These are phyloP conservation scores for Drosophila saltans DNA, from an alignment of 1,140 invertebrate species.

Conservation along the genomic window DNA sequence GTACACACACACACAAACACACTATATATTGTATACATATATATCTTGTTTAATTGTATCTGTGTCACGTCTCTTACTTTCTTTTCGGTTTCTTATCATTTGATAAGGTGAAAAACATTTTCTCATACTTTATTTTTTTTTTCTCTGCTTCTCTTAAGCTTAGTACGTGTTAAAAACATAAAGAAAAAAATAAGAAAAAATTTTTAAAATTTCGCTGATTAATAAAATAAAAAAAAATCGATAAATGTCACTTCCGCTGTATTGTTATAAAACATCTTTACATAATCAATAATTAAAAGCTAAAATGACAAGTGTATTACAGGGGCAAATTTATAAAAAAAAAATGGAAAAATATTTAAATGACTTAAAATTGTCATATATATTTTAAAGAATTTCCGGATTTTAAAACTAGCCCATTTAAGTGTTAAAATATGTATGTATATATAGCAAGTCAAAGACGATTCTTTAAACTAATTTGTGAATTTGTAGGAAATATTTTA, in stretches of 20 bases:
- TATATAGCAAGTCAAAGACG: too few species aligned
- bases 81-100: constrained; percentile 53
- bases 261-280: neutral
- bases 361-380: too few species aligned
- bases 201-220: constrained; percentile 18
- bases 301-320: neutral
- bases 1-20: neutral
- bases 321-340: neutral
- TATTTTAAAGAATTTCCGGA: neutral
- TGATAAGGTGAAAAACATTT: constrained; percentile 44
- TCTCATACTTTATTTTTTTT: constrained; percentile 30
- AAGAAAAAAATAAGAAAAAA: constrained; percentile 20
- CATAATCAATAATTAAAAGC: constrained; percentile 3
- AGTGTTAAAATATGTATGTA: too few species aligned
- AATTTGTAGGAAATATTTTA: too few species aligned
- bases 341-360: too few species aligned
- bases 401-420: too few species aligned
- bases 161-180: constrained; percentile 45
- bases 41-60: constrained; percentile 4
- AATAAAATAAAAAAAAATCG: constrained; percentile 21
- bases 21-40: neutral
- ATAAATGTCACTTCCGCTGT: constrained; percentile 22
- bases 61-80: constrained; percentile 34
- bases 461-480: too few species aligned
- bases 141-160: neutral